Conservation (phyloP, 2,888 invertebrate genomes). For the Petrolisthes cinctipes region DNA sequence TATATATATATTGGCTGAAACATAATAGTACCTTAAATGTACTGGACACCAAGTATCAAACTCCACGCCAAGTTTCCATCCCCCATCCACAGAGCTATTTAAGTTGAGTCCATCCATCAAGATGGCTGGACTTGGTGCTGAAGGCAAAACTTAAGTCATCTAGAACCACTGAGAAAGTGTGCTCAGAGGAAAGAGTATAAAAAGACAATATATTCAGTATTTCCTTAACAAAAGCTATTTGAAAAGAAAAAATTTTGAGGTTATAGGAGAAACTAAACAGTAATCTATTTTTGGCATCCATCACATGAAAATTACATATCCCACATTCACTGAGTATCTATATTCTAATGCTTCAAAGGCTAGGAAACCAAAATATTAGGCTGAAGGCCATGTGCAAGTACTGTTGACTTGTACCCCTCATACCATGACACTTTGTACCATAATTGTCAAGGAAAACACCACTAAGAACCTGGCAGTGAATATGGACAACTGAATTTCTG, state of each 20-base stretch:
- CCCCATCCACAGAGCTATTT: background rate
- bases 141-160: background rate
- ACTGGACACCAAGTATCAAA: conserved; percentile 42
- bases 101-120: background rate
- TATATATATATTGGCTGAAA: conserved; percentile 42
- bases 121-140: background rate
- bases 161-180: background rate
- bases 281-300: conserved; percentile 11
- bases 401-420: conserved; percentile 16
- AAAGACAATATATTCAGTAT: background rate
- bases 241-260: background rate
- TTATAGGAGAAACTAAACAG: background rate
- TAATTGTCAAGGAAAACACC: conserved; percentile 27
- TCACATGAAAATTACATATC: conserved; percentile 2
- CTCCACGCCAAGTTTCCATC: conserved; percentile 14
- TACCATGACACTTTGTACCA: conserved; percentile 29
- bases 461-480: conserved; percentile 43
- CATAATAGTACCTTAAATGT: conserved; percentile 43
- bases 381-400: background rate
- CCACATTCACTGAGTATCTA: background rate
- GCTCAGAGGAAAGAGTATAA: background rate
- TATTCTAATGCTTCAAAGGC: background rate
- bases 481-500: conserved; percentile 13
- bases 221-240: too few species aligned
- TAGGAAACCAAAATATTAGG: background rate